These are phyloP conservation scores for Plecturocebus donacophilus DNA, from an alignment of 2,113 vertebrate species.

Conservation along the genomic window DNA sequence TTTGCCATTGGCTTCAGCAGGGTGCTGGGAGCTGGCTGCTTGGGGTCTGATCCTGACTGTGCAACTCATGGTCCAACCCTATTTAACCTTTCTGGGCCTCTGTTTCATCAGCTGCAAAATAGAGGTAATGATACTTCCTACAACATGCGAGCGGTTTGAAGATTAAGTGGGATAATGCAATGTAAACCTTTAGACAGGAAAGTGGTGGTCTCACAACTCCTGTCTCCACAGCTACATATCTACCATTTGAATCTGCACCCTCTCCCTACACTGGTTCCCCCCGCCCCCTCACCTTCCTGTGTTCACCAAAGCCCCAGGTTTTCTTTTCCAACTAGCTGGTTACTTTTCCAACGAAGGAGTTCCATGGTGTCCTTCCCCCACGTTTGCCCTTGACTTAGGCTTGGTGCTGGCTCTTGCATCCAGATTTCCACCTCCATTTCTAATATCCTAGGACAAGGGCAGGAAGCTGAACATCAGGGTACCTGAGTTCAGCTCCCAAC, in stretches of 20 bases:
- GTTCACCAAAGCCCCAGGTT: not conserved
- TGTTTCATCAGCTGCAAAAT: not conserved
- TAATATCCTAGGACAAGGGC: not conserved
- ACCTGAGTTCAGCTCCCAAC: not conserved
- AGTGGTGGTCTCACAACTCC: accelerated
- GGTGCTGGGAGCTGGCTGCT: not conserved
- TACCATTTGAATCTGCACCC: not conserved
- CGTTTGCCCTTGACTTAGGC: not conserved
- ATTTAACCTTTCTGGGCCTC: not conserved
- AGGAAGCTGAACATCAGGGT: too few species aligned
- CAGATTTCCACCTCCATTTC: not conserved
- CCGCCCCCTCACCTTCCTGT: not conserved
- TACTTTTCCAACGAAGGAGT: not conserved
- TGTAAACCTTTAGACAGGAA: not conserved
- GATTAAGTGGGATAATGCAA: not conserved
- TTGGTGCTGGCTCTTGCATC: not conserved
- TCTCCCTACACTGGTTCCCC: too few species aligned
- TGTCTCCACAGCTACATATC: accelerated
- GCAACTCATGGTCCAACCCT: too few species aligned
- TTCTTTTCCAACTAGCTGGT: not conserved
- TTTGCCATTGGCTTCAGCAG: not conserved
- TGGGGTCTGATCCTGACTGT: not conserved
- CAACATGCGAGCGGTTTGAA: not conserved
- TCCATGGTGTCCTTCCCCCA: not conserved
- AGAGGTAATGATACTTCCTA: not conserved